Evolutionary conservation across 2,888 invertebrate species (phyloP), one percentile per base, ranked within the genome.

Genomic region (Noctua janthe): DNA sequence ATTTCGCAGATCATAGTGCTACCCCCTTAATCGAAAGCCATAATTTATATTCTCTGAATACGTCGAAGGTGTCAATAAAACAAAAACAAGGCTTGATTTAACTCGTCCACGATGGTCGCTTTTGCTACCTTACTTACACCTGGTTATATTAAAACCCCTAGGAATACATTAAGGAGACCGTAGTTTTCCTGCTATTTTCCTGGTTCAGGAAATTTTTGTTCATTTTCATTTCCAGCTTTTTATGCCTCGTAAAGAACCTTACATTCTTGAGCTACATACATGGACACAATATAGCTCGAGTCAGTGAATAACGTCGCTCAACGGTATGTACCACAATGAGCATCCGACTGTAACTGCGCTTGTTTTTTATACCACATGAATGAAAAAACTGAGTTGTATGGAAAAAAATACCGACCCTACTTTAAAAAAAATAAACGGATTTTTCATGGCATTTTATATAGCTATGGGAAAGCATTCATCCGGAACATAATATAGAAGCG

Each of bases 241-340:
- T n/a, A 10, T 15, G n/a, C 13, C 8, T 47, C 8, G n/a, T 15
- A 69, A 47, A 7, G 10, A n/a, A 47, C 43, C 43, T 47, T 47
- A 43, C 47, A n/a, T 15, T 47, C n/a, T 47, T 69, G 69, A 15
- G 13, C 13, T 67, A n/a, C n/a, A 47, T n/a, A 69, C 13, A 47
- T 15, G 13, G 15, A 11, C 8, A 47, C 15, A 43, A 75, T 56
- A 35, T 56, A 35, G 2, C 23, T 23, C 1, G 56, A 29, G 29
- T 76, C 17, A 54, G 39, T 43, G 2, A 17, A 20, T 20, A 51
- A 20, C 59, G 70, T 51, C 47, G 49, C 66, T 71, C 73, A 17
- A 80, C 69, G 51, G 29, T 17, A 75, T 77, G 56, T 49, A 47
- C 64, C 64, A 72, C 71, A 83, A 80, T 66, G 76, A 69, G 29